A percentile compares a stretch with the other conserved stretches of the same genome.
phyloP scores from a whole-genome alignment of 30 jellyfish, hydroid and myxozoan genomes.

The Rhopilema esculentum region DNA sequence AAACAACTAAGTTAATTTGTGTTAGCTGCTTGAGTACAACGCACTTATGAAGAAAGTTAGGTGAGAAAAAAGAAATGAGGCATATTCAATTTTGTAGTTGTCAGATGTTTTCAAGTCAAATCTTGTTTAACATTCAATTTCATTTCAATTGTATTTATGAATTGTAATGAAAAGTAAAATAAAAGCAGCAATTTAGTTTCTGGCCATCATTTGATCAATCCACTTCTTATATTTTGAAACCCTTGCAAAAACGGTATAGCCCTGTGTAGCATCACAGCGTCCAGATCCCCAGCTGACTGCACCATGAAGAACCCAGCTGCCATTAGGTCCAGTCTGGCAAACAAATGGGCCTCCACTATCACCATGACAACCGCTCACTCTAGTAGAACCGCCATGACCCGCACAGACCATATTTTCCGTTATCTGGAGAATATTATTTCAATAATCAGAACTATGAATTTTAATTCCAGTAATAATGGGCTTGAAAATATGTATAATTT shows the following conservation, averaged over 20 bases:
- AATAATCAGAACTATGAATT: too few relatives aligned
- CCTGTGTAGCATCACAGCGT: conserved; percentile 64
- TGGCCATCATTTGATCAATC: conserved; percentile 59
- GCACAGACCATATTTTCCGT: conserved; percentile 84
- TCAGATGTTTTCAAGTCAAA: too few relatives aligned
- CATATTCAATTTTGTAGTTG: too few relatives aligned
- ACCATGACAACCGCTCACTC: conserved; percentile 93
- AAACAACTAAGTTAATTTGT: too few relatives aligned
- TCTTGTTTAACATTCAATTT: too few relatives aligned
- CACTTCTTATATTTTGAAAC: conserved; percentile 61
- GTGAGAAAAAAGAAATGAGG: too few relatives aligned
- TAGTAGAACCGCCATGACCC: conserved; percentile 73
- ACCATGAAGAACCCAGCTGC: conserved; percentile 86
- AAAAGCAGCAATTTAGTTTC: not conserved
- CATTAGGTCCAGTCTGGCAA: conserved; percentile 75
- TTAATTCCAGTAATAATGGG: too few relatives aligned
- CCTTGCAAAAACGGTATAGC: conserved; percentile 88
- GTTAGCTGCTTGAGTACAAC: too few relatives aligned
- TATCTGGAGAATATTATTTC: conserved; percentile 17
- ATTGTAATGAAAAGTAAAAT: too few relatives aligned
- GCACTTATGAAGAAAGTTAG: too few relatives aligned
- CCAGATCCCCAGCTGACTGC: conserved; percentile 92
- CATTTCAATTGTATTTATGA: too few relatives aligned
- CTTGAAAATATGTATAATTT: too few relatives aligned
- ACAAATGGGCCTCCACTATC: conserved; percentile 98